Evolutionary conservation across 2,888 invertebrate genomes (phyloP), one percentile per base, ranked within the genome.

Genomic region (Phymatocera aterrima): DNA sequence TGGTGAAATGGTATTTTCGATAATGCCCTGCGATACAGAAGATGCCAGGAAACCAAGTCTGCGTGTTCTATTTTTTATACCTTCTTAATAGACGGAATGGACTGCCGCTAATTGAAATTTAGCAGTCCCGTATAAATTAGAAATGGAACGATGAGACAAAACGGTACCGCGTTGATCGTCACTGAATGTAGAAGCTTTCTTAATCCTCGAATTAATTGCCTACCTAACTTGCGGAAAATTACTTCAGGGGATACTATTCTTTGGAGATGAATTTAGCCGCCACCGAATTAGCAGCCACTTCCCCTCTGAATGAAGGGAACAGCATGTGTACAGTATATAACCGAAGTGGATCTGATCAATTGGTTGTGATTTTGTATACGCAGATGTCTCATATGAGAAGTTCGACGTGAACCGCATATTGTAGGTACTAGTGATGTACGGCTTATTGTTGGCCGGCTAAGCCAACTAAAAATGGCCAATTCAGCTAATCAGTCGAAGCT

Each of bases 141-240:
- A 28, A 2, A 28, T 21, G 54, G 12, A 24, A 57, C 54, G 28
- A 28, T 12, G 15, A 28, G 28, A 57, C 57, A 57, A 57, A 57
- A 57, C 57, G 24, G 5, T 57, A 28, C 57, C 12, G n/a, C n/a
- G 57, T 57, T 57, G 21, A 57, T 28, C 28, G 57, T 28, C 28
- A 28, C n/a, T n/a, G 28, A 28, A 57, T 57, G 34, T 8, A 18
- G 18, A 64, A 64, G n/a, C 37, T 64, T 64, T 18, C 18, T n/a
- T 37, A 37, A 64, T 37, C 61, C 21, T 34, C 15, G 18, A 64
- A 64, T 64, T 64, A 64, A 31, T 64, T 31, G n/a, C 34, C 37
- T 64, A 64, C 37, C 61, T 37, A 64, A 37, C 37, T 64, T 64
- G 18, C 61, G 61, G 61, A 64, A 64, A 64, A 37, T 64, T 64